phyloP scores from a whole-genome alignment of 1,140 invertebrate genomes.

The Hyphantria cunea region DNA sequence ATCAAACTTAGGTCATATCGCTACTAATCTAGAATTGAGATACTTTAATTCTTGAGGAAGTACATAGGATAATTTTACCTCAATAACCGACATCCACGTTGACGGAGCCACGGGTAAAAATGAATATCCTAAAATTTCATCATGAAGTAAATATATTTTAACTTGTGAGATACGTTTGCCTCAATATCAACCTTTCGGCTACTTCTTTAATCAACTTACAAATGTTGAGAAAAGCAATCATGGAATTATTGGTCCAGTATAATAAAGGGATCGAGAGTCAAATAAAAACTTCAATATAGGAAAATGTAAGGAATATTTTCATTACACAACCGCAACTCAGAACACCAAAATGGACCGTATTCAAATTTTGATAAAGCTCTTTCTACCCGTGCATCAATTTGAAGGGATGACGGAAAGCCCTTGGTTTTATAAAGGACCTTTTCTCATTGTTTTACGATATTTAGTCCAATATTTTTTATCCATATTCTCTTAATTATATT shows the following conservation, averaged over 20 bases:
- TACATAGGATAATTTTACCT: too few relatives aligned
- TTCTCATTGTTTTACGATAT: conserved; percentile 49
- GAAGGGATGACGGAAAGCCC: conserved; percentile 44
- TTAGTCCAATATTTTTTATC: conserved; percentile 41
- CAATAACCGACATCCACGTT: too few relatives aligned
- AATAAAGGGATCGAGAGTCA: conserved; percentile 22
- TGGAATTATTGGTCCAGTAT: conserved; percentile 12
- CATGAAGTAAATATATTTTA: too few relatives aligned
- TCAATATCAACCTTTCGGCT: neutral
- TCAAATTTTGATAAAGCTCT: conserved; percentile 51
- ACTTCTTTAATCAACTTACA: neutral
- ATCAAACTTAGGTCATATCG: too few relatives aligned
- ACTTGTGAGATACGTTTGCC: too few relatives aligned
- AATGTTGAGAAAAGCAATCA: conserved; percentile 7
- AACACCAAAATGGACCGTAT: conserved; percentile 48
- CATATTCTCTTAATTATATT: conserved; percentile 33
- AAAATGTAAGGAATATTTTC: conserved; percentile 47
- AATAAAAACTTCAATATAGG: conserved; percentile 39
- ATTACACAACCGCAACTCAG: conserved; percentile 36
- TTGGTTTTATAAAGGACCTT: conserved; percentile 43
- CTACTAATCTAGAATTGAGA: too few relatives aligned
- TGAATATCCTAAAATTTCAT: too few relatives aligned
- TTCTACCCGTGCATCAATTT: conserved; percentile 51
- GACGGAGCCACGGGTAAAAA: too few relatives aligned
- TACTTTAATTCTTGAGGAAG: too few relatives aligned